Evolutionary conservation across 2,113 vertebrate genomes (phyloP).

Genomic region (Labeo catla): DNA sequence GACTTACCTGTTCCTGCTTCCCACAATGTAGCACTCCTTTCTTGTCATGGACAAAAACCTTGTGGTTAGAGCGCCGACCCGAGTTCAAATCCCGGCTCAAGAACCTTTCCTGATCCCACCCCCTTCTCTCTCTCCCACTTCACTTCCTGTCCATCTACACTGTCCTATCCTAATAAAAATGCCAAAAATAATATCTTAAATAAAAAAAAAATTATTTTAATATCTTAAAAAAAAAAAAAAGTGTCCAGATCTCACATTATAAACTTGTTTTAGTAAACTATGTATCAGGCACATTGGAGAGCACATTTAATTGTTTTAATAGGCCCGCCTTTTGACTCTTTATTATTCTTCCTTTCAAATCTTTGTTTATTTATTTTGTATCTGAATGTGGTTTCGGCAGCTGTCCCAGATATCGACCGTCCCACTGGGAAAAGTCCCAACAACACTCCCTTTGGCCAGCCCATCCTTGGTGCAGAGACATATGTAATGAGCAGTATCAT

Average conservation of each 20-base stretch:
- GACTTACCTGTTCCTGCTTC: too few relatives aligned
- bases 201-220: too few relatives aligned
- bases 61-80: too few relatives aligned
- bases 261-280: not conserved
- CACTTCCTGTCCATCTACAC: too few relatives aligned
- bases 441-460: not conserved
- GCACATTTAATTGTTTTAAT: not conserved
- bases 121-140: too few relatives aligned
- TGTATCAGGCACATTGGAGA: not conserved
- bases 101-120: too few relatives aligned
- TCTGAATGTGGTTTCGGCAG: not conserved
- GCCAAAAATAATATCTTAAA: too few relatives aligned
- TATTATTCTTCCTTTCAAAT: not conserved
- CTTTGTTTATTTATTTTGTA: not conserved
- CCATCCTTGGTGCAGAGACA: not conserved
- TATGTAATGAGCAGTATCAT: slow-evolving; percentile 20
- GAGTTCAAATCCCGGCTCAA: too few relatives aligned
- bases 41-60: too few relatives aligned
- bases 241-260: not conserved
- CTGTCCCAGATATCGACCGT: not conserved
- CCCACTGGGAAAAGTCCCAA: slow-evolving; percentile 3
- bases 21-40: too few relatives aligned
- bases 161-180: too few relatives aligned
- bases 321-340: not conserved
- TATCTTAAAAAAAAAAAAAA: too few relatives aligned